A percentile compares a stretch with the other conserved stretches of the same genome.
These are phyloP conservation scores for Hydrochoerus hydrochaeris DNA, from an alignment of 2,113 vertebrate genomes.

Conservation along the genomic window DNA sequence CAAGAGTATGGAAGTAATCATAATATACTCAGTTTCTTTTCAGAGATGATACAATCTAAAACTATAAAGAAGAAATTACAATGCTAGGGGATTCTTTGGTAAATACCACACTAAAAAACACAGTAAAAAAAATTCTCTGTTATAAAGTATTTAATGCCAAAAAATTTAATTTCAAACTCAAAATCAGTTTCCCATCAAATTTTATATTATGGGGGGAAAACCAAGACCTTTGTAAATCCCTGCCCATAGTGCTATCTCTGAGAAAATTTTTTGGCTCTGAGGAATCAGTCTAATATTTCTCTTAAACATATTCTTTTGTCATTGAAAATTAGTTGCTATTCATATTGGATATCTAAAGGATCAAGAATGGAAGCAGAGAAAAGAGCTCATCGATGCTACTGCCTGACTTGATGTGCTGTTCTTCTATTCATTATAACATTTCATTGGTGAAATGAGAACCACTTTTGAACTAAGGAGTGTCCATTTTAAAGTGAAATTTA, in stretches of 20 bases:
- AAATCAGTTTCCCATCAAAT: background rate
- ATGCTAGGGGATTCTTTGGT: background rate
- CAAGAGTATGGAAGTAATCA: constrained; percentile 22
- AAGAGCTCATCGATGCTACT: constrained; percentile 56
- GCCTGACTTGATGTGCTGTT: constrained; percentile 46
- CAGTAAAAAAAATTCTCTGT: background rate
- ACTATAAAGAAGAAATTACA: background rate
- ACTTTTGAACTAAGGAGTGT: constrained; percentile 42
- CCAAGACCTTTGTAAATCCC: background rate
- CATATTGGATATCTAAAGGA: constrained; percentile 24
- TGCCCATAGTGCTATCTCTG: background rate
- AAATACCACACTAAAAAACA: background rate
- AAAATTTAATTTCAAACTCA: constrained; percentile 30
- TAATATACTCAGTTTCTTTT: constrained; percentile 43
- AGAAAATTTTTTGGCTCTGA: background rate
- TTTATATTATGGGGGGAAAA: constrained; percentile 9
- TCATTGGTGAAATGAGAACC: constrained; percentile 68
- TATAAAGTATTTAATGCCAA: background rate
- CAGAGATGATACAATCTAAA: constrained; percentile 3
- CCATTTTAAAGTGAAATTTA: constrained; percentile 53
- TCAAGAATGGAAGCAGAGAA: constrained; percentile 46
- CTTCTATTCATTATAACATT: constrained; percentile 56
- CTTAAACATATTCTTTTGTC: constrained; percentile 5
- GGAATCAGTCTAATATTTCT: background rate
- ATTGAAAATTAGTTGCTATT: constrained; percentile 64